Conservation (phyloP, 2,797 vertebrate species). For the Enteromius radiatus region DNA sequence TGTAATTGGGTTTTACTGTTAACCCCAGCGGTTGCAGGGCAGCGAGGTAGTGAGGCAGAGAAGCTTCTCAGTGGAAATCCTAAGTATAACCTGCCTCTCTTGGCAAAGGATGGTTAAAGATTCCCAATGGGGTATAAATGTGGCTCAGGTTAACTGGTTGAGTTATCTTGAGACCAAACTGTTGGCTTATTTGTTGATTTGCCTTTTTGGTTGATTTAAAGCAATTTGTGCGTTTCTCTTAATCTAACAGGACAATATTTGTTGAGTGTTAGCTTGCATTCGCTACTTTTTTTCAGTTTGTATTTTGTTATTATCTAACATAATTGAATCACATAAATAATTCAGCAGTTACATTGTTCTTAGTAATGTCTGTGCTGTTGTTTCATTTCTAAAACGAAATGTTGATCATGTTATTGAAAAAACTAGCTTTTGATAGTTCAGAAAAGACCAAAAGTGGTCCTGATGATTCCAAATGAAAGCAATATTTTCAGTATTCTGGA, state of each 20-base stretch:
- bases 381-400: neutral
- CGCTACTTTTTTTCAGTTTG: neutral
- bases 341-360: neutral
- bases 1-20: slow-evolving; percentile 78
- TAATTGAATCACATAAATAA: neutral
- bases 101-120: slow-evolving; percentile 64
- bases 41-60: slow-evolving; percentile 63
- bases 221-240: neutral
- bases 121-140: slow-evolving; percentile 69
- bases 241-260: neutral
- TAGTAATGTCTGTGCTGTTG: neutral
- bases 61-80: slow-evolving; percentile 71
- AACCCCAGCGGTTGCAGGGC: slow-evolving; percentile 72
- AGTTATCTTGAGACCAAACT: neutral
- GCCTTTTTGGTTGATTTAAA: slow-evolving; percentile 1
- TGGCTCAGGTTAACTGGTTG: slow-evolving; percentile 58
- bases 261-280: neutral
- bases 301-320: neutral
- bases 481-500: neutral
- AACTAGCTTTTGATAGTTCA: neutral
- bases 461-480: neutral
- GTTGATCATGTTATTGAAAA: neutral
- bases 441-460: neutral
- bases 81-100: slow-evolving; percentile 69
- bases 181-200: slow-evolving; percentile 7